Conservation (phyloP, 1,140 invertebrate genomes). For the Neoseiulus cucumeris region DNA sequence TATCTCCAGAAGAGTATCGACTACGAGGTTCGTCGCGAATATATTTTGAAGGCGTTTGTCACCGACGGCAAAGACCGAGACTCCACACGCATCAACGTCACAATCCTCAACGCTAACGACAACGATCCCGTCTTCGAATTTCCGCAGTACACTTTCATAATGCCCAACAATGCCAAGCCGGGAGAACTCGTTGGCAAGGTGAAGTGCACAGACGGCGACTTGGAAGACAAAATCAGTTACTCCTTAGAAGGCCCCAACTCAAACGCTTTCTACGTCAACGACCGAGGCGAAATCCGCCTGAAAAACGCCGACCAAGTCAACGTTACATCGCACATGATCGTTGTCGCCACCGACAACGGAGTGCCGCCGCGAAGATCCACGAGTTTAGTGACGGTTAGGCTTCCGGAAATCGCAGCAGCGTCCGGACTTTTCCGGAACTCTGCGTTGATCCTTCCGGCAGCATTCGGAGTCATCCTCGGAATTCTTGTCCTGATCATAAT, state of each 20-base stretch:
- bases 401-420: conserved; percentile 28
- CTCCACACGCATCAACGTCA: conserved; percentile 47
- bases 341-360: conserved; percentile 56
- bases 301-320: conserved; percentile 30
- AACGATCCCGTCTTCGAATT: conserved; percentile 66
- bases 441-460: conserved; percentile 39
- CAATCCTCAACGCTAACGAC: conserved; percentile 69
- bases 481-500: conserved; percentile 49
- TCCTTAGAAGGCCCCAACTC: conserved; percentile 19
- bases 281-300: conserved; percentile 32
- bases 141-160: conserved; percentile 62
- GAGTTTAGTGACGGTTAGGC: conserved; percentile 50
- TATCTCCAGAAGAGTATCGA: conserved; percentile 51
- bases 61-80: conserved; percentile 66
- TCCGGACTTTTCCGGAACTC: conserved; percentile 13
- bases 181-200: conserved; percentile 39
- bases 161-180: conserved; percentile 27
- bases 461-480: conserved; percentile 46
- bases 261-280: conserved; percentile 33
- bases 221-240: conserved; percentile 19
- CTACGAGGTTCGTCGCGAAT: conserved; percentile 45
- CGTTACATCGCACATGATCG: conserved; percentile 44
- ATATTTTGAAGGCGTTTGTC: conserved; percentile 56
- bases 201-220: conserved; percentile 20
- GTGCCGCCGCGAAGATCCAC: conserved; percentile 44